A percentile compares a stretch with the other conserved stretches of the same genome.
phyloP scores from a whole-genome alignment of 2,797 vertebrate species.

The Aldrovandia affinis region DNA sequence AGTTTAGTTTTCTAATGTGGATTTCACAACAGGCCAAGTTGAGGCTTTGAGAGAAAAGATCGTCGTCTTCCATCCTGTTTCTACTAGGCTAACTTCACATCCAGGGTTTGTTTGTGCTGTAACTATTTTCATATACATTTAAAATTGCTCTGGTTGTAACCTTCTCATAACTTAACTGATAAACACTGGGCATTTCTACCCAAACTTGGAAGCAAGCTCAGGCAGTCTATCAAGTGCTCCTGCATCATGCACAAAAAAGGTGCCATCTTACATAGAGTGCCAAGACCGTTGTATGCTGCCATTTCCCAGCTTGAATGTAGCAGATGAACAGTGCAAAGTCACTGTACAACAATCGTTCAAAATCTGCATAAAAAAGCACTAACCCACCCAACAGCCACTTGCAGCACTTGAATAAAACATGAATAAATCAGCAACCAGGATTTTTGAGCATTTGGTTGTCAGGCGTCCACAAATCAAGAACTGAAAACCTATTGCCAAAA shows the following conservation, averaged over 20 bases:
- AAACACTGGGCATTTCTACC: background rate
- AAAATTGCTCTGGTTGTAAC: background rate
- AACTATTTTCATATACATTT: background rate
- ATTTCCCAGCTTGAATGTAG: background rate
- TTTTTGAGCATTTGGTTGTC: background rate
- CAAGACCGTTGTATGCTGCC: background rate
- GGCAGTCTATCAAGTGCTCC: background rate
- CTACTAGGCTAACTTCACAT: background rate
- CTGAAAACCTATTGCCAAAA: background rate
- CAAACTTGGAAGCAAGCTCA: background rate
- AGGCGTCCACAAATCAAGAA: background rate
- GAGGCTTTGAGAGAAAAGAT: background rate
- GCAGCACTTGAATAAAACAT: background rate
- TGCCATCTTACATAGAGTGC: background rate
- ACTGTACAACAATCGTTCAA: too few relatives aligned
- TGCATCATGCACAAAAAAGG: background rate
- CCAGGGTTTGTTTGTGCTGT: background rate
- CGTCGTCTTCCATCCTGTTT: background rate
- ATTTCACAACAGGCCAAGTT: conserved; percentile 1
- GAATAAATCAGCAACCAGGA: background rate
- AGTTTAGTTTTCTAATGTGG: background rate
- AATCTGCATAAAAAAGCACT: too few relatives aligned
- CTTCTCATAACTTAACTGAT: background rate
- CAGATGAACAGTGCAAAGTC: background rate
- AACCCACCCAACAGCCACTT: background rate